Evolutionary conservation across 2,888 invertebrate genomes (phyloP).

Genomic region (Enoplolaimus lenunculus): DNA sequence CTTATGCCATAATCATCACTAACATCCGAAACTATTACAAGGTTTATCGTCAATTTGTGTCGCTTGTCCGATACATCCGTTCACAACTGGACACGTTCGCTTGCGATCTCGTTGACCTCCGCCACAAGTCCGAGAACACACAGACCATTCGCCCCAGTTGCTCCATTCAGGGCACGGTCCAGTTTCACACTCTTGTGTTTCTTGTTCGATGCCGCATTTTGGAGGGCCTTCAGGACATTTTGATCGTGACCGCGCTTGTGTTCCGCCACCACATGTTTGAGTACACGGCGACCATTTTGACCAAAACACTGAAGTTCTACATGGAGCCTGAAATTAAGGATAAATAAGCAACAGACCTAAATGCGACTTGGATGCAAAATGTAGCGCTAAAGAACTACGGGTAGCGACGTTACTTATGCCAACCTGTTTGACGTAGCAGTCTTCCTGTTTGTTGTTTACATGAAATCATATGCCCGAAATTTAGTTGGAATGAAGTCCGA

Average conservation of each 20-base stretch:
- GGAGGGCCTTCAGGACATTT: conserved; percentile 21
- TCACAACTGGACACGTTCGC: conserved; percentile 19
- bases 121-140: conserved; percentile 22
- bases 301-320: conserved; percentile 19
- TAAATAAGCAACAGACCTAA: no score
- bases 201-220: conserved; percentile 18
- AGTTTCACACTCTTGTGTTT: conserved; percentile 17
- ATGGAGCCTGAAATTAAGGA: conserved; percentile 14
- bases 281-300: conserved; percentile 24
- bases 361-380: no score
- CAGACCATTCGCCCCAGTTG: conserved; percentile 19
- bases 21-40: conserved; percentile 18
- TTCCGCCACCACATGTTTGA: conserved; percentile 21
- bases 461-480: no score
- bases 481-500: no score
- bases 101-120: conserved; percentile 13
- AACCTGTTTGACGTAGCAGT: no score
- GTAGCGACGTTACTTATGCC: no score
- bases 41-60: conserved; percentile 15
- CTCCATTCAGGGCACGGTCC: conserved; percentile 22
- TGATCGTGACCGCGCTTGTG: conserved; percentile 15
- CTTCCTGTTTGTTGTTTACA: no score
- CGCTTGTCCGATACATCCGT: conserved; percentile 22
- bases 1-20: no score
- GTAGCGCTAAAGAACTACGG: no score